Conservation (phyloP, 2,113 vertebrate genomes). For the Haemorhous mexicanus region DNA sequence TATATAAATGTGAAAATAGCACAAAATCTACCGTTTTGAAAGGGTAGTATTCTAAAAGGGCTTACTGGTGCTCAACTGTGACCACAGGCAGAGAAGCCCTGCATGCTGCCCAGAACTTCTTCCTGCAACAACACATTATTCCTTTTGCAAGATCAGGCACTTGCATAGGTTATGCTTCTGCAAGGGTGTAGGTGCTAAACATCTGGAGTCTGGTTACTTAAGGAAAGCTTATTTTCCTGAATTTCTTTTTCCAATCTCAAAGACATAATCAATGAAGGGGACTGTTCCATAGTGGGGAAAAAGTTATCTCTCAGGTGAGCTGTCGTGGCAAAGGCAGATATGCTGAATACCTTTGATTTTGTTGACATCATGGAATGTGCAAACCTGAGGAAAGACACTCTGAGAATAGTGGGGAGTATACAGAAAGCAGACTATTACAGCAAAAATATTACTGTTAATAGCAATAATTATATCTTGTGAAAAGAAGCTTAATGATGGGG, state of each 20-base stretch:
- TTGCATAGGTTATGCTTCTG: not conserved
- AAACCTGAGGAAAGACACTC: not conserved
- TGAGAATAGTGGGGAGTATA: not conserved
- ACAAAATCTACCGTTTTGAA: not conserved
- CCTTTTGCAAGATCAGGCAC: not conserved
- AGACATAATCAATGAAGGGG: not conserved
- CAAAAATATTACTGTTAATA: not conserved
- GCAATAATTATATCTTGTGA: not conserved
- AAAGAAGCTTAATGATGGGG: not conserved
- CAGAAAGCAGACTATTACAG: not conserved
- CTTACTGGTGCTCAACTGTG: not conserved
- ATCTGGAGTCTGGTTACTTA: conserved; percentile 8
- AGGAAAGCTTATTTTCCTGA: not conserved
- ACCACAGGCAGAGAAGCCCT: not conserved
- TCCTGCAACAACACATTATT: not conserved
- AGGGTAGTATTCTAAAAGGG: not conserved
- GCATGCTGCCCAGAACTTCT: not conserved
- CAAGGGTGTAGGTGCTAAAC: not conserved
- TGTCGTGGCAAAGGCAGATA: not conserved
- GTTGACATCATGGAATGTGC: not conserved
- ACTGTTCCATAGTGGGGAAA: not conserved
- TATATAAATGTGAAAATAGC: not conserved
- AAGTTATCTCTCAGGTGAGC: not conserved
- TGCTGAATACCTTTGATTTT: not conserved
- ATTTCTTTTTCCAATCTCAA: not conserved